Base-by-base conservation (phyloP, 1,140 invertebrate species). In the Tetragonula clypearis region DNA sequence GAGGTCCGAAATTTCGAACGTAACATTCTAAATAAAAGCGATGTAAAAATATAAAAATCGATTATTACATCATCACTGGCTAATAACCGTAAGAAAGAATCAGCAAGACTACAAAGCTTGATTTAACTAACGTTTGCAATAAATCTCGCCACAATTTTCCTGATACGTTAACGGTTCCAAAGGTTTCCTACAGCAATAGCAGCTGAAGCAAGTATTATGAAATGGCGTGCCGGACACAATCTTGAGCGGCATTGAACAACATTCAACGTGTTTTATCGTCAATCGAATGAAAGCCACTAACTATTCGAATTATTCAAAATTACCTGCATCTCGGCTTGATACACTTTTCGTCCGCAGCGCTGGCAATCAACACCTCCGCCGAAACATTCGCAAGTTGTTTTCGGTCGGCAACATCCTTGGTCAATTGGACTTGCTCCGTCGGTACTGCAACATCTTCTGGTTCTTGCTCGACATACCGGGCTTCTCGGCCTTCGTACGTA, bases 181-280 rank as follows among this genome's bases (percentile, higher is more conserved):
- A 1, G 94, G 94, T 88, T 95, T 95, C 74, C 95, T 93, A 82
- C 95, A 95, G 89, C 95, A 95, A 85, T 93, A 94, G 82, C 95
- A 95, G 68, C 94, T 95, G 92, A 95, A 95, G 90, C 95, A 95
- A 87, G 94, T 95, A 58, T 91, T 95, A 90, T 95, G 95, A 86
- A 94, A 95, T 4, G 93, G 93, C 23, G 93, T 94, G 56, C 93
- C 93, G 35, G 94, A 95, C 23, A 92, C 93, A n/a, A 92, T 91
- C 92, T 92, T 79, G 5, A 82, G 86, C 74, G 72, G 30, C 26
- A 83, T 78, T 69, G 41, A 49, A 2, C n/a, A 60, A 35, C 49
- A 55, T 17, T 77, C 9, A 72, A 49, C 30, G 3, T 41, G 35
- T 35, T 78, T 49, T 15, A 65, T 49, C 26, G 62, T 49, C 35